These are phyloP conservation scores for Galago senegalensis DNA, from an alignment of 2,797 vertebrate genomes.

Conservation along the genomic window DNA sequence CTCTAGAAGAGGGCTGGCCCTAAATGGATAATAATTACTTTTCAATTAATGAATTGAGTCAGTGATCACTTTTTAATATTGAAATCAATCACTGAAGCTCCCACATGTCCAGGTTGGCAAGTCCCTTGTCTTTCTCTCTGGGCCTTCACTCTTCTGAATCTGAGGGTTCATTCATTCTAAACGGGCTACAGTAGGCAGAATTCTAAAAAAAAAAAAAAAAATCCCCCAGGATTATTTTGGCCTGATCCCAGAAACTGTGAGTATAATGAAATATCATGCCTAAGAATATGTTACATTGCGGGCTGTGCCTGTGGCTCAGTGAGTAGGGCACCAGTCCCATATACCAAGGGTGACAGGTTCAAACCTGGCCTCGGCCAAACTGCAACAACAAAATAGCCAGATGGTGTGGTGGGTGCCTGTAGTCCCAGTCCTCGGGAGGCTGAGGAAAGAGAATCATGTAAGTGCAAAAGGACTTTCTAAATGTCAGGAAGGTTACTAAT, in stretches of 20 bases:
- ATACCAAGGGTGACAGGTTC: too few relatives aligned
- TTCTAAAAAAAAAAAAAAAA: neutral
- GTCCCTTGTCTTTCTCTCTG: neutral
- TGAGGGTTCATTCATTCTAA: neutral
- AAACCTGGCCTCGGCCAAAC: too few relatives aligned
- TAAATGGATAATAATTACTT: neutral
- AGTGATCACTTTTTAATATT: neutral
- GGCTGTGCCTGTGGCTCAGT: too few relatives aligned
- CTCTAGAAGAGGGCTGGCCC: neutral
- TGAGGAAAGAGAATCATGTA: too few relatives aligned
- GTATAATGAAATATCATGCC: neutral
- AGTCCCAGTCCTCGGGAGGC: too few relatives aligned
- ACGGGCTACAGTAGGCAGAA: neutral
- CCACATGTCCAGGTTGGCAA: neutral
- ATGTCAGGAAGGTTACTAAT: neutral
- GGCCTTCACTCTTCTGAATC: neutral
- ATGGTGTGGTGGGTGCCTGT: too few relatives aligned
- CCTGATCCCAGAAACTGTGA: neutral
- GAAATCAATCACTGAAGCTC: neutral
- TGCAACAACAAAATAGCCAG: too few relatives aligned
- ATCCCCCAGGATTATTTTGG: neutral
- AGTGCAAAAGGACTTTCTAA: neutral
- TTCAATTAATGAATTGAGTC: neutral
- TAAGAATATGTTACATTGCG: neutral
- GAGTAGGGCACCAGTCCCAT: too few relatives aligned